Base-by-base conservation (phyloP, 2,797 vertebrate species). In the Leucoraja ocellata region DNA sequence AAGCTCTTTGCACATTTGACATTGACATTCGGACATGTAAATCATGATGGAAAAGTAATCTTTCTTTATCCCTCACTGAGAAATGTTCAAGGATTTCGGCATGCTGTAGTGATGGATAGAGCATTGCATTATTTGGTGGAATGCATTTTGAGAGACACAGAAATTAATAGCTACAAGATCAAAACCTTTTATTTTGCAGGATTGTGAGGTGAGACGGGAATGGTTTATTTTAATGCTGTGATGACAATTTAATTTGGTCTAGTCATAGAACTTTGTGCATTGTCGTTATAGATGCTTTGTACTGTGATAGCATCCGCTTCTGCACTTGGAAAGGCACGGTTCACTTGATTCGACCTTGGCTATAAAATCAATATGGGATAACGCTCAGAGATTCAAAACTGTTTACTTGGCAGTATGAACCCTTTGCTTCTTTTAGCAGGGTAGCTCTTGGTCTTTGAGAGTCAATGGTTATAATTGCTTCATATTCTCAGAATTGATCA, bases 261-360 rank as follows among this genome's bases (percentile, higher is more conserved):
- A 54, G 36, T 91, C 71, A 91, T 39, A 58, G 36, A 6, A 73
- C 7, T 54, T 91, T 91, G 25, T 91, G 54, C 25, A 91, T 28
- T 91, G 61, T 23, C 13, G 28, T 25, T 46, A 46, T 71, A 71
- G 32, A 91, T 74, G 90, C 46, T 36, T 23, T 54, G 9, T 39
- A 91, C 68, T 91, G 90, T 32, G 32, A 91, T 74, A 74, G 39
- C 71, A 18, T 91, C 71, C 74, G 90, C 71, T 91, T 91, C 71
- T 91, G 21, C 68, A 54, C 86, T 74, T 91, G n/a, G 61, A 65
- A 88, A 88, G 61, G 21, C 84, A 68, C 65, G 90, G 71, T 74
- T 91, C 90, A 91, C 39, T 73, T 74, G 13, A 74, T 54, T 91
- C 3, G 39, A 21, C 71, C 36, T 91, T 74, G 90, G 90, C 39